A percentile compares a stretch with the other conserved stretches of the same genome.
phyloP scores from a whole-genome alignment of 2,113 vertebrate species.

The Prunella himalayana region DNA sequence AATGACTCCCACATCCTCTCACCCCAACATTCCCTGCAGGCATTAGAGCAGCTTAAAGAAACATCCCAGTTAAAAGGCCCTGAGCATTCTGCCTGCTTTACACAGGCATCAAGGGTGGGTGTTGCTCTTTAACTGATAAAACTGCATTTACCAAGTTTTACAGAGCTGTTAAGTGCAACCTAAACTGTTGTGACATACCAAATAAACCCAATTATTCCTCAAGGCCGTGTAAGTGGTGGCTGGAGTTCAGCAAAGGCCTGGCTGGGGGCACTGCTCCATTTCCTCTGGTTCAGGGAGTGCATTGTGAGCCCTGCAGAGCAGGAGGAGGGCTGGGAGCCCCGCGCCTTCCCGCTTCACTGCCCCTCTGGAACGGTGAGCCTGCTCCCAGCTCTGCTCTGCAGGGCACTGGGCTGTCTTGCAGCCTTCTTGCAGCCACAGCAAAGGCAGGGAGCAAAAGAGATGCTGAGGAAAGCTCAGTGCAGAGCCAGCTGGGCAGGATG shows the following conservation, averaged over 20 bases:
- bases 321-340: not conserved
- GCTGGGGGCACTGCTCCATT: constrained; percentile 4
- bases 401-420: not conserved
- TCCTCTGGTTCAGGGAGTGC: constrained; percentile 5
- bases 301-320: not conserved
- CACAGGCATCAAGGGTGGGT: not conserved
- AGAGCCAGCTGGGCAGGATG: not conserved
- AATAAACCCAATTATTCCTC: constrained; percentile 32
- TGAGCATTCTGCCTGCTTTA: not conserved
- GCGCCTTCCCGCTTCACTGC: not conserved
- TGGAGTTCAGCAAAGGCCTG: not conserved
- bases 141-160: not conserved
- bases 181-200: not conserved
- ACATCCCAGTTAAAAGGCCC: not conserved
- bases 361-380: not conserved
- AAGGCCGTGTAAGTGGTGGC: not conserved
- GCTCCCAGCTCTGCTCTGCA: not conserved
- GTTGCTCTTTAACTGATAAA: not conserved
- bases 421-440: accelerated
- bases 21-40: not conserved
- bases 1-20: not conserved
- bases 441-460: not conserved
- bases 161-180: not conserved
- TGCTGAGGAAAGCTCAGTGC: not conserved
- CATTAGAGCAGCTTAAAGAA: not conserved